Evolutionary conservation across 2,888 invertebrate species (phyloP).

Genomic region (Thera obeliscata): DNA sequence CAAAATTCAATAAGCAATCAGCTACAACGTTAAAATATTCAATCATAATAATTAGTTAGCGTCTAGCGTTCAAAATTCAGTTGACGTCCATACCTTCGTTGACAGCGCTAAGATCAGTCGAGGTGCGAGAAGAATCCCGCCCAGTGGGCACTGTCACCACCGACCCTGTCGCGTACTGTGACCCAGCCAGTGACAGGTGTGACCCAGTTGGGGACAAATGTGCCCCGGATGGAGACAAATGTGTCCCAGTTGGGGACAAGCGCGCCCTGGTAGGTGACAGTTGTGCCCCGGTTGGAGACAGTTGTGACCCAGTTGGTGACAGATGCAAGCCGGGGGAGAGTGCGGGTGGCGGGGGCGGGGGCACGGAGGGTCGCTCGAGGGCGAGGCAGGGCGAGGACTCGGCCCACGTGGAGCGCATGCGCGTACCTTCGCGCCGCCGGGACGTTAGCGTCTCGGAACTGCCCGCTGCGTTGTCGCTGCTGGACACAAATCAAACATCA

Average conservation of each 20-base stretch:
- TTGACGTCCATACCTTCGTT: slow-evolving; percentile 81
- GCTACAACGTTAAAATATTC: slow-evolving; percentile 22
- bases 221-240: slow-evolving; percentile 4
- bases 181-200: slow-evolving; percentile 16
- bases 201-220: slow-evolving; percentile 10
- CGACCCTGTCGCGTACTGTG: slow-evolving; percentile 37
- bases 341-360: slow-evolving; percentile 64
- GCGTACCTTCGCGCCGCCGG: slow-evolving; percentile 59
- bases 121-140: slow-evolving; percentile 26
- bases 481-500: slow-evolving; percentile 48
- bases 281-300: slow-evolving; percentile 17
- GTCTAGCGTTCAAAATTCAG: slow-evolving; percentile 46
- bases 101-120: slow-evolving; percentile 80
- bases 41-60: slow-evolving; percentile 24
- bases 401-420: slow-evolving; percentile 55
- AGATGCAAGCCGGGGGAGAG: slow-evolving; percentile 5
- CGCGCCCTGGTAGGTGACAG: not conserved
- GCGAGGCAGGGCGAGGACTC: slow-evolving; percentile 76
- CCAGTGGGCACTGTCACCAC: slow-evolving; percentile 33
- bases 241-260: slow-evolving; percentile 7
- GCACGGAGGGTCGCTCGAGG: slow-evolving; percentile 64
- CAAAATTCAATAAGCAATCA: slow-evolving; percentile 7
- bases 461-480: slow-evolving; percentile 75
- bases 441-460: slow-evolving; percentile 65
- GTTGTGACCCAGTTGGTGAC: slow-evolving; percentile 25